These are phyloP conservation scores for Himalopsyche anomala DNA, from an alignment of 2,888 invertebrate species.

Conservation along the genomic window DNA sequence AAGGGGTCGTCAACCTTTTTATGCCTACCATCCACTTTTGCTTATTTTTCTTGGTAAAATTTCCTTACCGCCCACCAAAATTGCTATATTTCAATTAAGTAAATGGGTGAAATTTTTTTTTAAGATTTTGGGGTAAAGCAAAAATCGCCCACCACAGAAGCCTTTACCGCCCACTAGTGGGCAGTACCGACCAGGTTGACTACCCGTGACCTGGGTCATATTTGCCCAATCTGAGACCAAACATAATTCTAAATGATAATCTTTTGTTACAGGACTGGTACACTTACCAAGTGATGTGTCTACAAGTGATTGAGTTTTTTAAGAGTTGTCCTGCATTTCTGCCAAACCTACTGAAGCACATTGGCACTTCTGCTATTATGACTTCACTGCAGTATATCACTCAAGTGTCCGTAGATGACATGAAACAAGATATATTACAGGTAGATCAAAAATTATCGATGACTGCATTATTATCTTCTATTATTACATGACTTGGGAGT, in stretches of 20 bases:
- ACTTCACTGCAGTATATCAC: conserved; percentile 93
- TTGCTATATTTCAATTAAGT: too few species aligned
- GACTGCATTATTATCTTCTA: background rate
- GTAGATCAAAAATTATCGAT: background rate
- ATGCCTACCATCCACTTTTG: too few species aligned
- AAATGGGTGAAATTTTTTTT: too few species aligned
- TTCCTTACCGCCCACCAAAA: too few species aligned
- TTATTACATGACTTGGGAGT: background rate
- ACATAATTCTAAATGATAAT: conserved; percentile 52
- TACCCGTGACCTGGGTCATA: too few species aligned
- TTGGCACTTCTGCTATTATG: conserved; percentile 96
- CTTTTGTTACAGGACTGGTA: conserved; percentile 86
- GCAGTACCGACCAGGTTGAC: too few species aligned
- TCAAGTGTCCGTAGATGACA: conserved; percentile 86
- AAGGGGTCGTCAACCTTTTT: too few species aligned
- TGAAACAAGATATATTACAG: conserved; percentile 71
- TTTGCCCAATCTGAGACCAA: background rate
- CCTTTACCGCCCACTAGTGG: too few species aligned
- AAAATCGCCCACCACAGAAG: too few species aligned
- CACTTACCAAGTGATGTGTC: conserved; percentile 93
- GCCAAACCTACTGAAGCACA: conserved; percentile 90
- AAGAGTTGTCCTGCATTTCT: conserved; percentile 92
- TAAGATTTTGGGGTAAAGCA: too few species aligned
- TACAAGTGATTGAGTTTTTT: conserved; percentile 94
- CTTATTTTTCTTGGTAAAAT: too few species aligned